These are phyloP conservation scores for Drosophila subobscura DNA, from an alignment of 1,140 invertebrate species.

Conservation along the genomic window DNA sequence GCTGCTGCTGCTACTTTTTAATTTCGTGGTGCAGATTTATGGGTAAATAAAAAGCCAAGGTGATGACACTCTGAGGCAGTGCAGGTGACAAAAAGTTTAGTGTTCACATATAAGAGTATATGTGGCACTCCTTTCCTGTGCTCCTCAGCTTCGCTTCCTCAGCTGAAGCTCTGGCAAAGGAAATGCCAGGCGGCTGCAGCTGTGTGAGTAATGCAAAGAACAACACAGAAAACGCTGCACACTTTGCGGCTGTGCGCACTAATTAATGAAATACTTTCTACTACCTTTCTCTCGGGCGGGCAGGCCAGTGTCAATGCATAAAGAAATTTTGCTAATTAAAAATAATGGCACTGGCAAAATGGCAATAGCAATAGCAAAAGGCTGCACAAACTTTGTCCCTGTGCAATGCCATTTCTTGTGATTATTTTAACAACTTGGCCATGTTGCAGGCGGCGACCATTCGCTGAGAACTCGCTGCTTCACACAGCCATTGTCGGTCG, in stretches of 20 bases:
- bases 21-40: conserved; percentile 68
- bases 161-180: too few species aligned
- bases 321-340: conserved; percentile 78
- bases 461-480: conserved; percentile 8
- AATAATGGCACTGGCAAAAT: conserved; percentile 54
- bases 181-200: too few species aligned
- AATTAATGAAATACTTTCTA: conserved; percentile 72
- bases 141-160: neutral
- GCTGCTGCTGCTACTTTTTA: conserved; percentile 16
- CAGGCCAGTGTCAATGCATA: conserved; percentile 61
- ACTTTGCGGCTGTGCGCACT: conserved; percentile 55
- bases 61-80: conserved; percentile 47
- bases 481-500: conserved; percentile 10
- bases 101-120: conserved; percentile 31
- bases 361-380: neutral
- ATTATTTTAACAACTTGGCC: conserved; percentile 73
- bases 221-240: conserved; percentile 17
- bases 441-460: conserved; percentile 50
- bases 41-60: conserved; percentile 53
- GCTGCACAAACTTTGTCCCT: conserved; percentile 42
- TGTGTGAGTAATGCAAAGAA: too few species aligned
- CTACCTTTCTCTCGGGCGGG: conserved; percentile 27
- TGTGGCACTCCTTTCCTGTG: neutral
- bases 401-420: conserved; percentile 67
- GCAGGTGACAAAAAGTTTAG: conserved; percentile 66